Base-by-base conservation (phyloP, 2,113 vertebrate genomes). In the Heloderma charlesbogerti region DNA sequence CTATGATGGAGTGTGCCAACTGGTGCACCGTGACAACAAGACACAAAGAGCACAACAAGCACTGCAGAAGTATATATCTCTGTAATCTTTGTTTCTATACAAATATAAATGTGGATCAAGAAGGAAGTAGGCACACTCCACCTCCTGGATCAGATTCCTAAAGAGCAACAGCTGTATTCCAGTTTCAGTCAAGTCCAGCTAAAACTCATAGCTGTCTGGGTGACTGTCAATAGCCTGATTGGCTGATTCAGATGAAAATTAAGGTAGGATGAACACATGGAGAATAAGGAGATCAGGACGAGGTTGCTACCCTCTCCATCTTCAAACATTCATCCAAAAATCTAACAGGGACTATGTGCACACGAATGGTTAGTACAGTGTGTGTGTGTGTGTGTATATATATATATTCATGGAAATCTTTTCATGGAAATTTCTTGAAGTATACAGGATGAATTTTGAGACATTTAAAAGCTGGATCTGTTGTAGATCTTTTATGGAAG, bases 221-320 rank as follows among this genome's bases (percentile, higher is more conserved):
- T 63, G 57, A 37, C n/a, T 40, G 22, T 6, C 27, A 69, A 69
- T 10, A 63, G 22, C 10, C 20, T 40, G 18, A 2, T 83, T 83
- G 22, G 3, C 20, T 40, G 18, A 2, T 83, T 83, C 37, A 83
- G 57, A 83, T 83, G 25, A 83, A 60, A 83, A 63, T 82, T 82
- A 57, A 57, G 51, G 37, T n/a, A 63, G 37, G 27, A 0, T 91
- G 29, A 92, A 57, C 31, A 88, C 90, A 18, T 88, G 90, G 69
- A 3, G 31, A 10, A 5, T 57, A 27, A 82, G 34, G n/a, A 60
- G 34, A 51, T 34, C n/a, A 34, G 80, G 18, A 57, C 18, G n/a
- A 7, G n/a, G 45, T 9, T 20, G 51, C 80, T 57, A 22, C 31
- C 7, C n/a, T 54, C 54, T 82, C 57, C 31, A 57, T 31, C 34